Conservation (phyloP, 2,888 invertebrate species). For the Rotaria sp. region DNA sequence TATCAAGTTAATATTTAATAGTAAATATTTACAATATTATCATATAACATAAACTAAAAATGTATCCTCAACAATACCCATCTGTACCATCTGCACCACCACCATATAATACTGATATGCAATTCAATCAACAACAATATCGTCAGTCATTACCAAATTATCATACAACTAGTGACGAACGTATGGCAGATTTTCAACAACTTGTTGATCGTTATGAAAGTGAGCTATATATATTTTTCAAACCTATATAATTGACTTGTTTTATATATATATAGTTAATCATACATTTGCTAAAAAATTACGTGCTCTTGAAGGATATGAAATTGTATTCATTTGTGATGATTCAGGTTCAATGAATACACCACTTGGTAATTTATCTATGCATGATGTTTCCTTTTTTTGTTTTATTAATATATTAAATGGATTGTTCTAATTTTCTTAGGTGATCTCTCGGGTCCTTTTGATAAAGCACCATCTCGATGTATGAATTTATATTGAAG, state of each 20-base stretch:
- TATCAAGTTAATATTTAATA: not conserved
- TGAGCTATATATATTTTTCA: not conserved
- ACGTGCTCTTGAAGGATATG: conserved; percentile 30
- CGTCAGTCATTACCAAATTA: not conserved
- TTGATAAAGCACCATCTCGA: conserved; percentile 2
- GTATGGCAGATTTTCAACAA: not conserved
- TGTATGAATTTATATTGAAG: not conserved
- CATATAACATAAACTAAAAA: not conserved
- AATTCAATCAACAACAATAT: not conserved
- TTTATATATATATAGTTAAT: not conserved
- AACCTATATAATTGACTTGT: not conserved
- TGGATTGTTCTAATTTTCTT: not conserved
- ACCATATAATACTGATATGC: not conserved
- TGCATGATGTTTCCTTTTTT: too few species aligned
- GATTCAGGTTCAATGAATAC: conserved; percentile 40
- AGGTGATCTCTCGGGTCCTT: conserved; percentile 3
- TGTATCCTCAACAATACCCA: not conserved
- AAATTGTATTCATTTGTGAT: conserved; percentile 40
- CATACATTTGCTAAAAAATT: conserved; percentile 33
- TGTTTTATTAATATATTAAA: not conserved
- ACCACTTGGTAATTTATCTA: conserved; percentile 21
- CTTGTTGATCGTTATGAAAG: conserved; percentile 22
- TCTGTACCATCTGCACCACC: not conserved
- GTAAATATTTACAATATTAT: not conserved
- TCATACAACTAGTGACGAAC: not conserved